phyloP scores from a whole-genome alignment of 2,797 vertebrate species.

The Microhierax caerulescens region DNA sequence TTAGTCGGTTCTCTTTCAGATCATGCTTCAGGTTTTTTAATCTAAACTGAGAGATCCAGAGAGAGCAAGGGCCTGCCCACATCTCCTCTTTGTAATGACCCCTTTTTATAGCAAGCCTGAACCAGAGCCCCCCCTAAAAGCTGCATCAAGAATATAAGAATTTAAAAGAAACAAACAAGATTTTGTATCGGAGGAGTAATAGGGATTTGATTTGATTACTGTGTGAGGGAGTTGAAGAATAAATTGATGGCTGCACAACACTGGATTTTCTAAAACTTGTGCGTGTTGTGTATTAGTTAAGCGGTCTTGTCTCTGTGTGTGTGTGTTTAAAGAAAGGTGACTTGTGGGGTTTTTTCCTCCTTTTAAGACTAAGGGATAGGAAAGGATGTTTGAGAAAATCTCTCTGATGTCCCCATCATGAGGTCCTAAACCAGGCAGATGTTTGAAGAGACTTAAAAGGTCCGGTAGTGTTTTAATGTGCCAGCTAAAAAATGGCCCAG shows the following conservation, averaged over 20 bases:
- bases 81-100: background rate
- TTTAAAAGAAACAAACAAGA: background rate
- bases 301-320: background rate
- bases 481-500: background rate
- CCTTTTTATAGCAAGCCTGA: background rate
- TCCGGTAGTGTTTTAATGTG: background rate
- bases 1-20: background rate
- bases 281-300: background rate
- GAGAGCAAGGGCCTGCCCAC: background rate
- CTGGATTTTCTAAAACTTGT: background rate
- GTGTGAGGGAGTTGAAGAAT: background rate
- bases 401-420: background rate
- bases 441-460: background rate
- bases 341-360: background rate
- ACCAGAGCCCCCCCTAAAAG: fast-evolving
- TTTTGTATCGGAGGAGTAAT: background rate
- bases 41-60: background rate
- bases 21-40: background rate
- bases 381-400: background rate
- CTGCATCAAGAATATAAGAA: background rate
- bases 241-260: background rate
- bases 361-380: background rate
- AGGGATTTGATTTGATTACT: background rate
- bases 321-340: background rate
- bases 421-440: background rate